Base-by-base conservation (phyloP, 2,113 vertebrate genomes). In the Coracopsis vasa region DNA sequence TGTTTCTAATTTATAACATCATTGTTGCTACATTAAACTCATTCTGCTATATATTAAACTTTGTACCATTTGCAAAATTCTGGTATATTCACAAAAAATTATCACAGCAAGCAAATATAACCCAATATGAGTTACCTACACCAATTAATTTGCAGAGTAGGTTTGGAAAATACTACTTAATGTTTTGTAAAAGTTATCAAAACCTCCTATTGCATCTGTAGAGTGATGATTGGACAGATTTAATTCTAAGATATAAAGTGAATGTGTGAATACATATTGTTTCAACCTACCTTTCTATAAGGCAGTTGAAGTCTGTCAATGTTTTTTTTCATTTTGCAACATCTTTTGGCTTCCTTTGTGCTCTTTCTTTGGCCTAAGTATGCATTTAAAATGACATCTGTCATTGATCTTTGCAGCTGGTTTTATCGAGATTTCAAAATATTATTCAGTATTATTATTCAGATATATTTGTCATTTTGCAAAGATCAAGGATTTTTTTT, bases 121-220 rank as follows among this genome's bases (percentile, higher is more conserved):
- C 13, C 23, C 58, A 92, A 2, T 80, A 75, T 72, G 44, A 86
- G 35, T 39, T 95, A 97, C 80, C 29, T 94, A 81, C 53, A 74
- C 27, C 16, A 92, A 56, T 79, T 89, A 92, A 95, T 95, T 69
- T 94, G 15, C 50, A 95, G 80, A 94, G 48, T 84, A 84, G 78
- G 29, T 94, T 94, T 97, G 87, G 73, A 97, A 92, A 19, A 95
- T 97, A 77, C 42, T 95, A 82, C 62, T 91, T 96, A 95, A 91
- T 92, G 67, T 90, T 96, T 97, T 92, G 27, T 62, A 94, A 72
- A 91, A 94, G 69, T 96, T 80, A 95, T 97, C 81, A 96, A 95
- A 96, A 86, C 21, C 50, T 95, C 62, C 28, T 92, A 64, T 88
- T 94, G 60, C 20, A 90, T 80, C 65, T 95, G 35, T 58, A 58